Percentiles rank a stretch among this genome's conserved stretches.
These are phyloP conservation scores for Danio albolineatus DNA, from an alignment of 2,797 vertebrate genomes.

Conservation along the genomic window DNA sequence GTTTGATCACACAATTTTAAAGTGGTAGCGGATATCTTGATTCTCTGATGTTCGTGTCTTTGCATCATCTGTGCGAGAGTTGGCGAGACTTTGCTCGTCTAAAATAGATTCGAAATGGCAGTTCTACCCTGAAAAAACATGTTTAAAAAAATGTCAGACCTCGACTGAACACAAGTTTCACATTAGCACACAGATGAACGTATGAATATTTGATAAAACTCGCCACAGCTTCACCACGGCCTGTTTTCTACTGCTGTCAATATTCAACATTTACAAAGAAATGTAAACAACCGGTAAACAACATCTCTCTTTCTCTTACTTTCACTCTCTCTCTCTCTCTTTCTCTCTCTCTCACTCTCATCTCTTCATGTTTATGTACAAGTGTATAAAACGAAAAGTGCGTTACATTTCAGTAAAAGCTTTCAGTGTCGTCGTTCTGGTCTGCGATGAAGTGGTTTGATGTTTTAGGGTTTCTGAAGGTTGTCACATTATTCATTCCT, in stretches of 20 bases:
- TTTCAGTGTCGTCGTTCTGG: not conserved
- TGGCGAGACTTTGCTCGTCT: constrained; percentile 51
- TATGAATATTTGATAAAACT: constrained; percentile 66
- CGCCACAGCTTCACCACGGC: constrained; percentile 4
- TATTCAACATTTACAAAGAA: constrained; percentile 13
- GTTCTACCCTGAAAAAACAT: constrained; percentile 51
- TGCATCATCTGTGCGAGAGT: constrained; percentile 36
- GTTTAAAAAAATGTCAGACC: constrained; percentile 62
- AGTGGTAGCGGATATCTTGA: constrained; percentile 48
- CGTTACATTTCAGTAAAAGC: constrained; percentile 2
- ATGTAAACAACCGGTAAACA: constrained; percentile 40
- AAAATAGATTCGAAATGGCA: constrained; percentile 67
- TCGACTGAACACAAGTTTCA: constrained; percentile 64
- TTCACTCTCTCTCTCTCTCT: too few species aligned
- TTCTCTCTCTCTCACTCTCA: not conserved
- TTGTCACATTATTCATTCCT: not conserved
- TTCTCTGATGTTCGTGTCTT: constrained; percentile 41
- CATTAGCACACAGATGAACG: constrained; percentile 61
- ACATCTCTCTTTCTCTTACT: too few species aligned
- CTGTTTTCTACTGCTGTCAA: constrained; percentile 30
- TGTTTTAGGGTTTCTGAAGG: constrained; percentile 1
- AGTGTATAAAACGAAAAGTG: not conserved
- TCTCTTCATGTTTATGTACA: not conserved
- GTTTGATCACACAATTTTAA: constrained; percentile 35
- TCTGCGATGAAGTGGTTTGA: not conserved